A percentile compares a stretch with the other conserved stretches of the same genome.
These are phyloP conservation scores for Sitta carolinensis DNA, from an alignment of 2,797 vertebrate species.

Conservation along the genomic window DNA sequence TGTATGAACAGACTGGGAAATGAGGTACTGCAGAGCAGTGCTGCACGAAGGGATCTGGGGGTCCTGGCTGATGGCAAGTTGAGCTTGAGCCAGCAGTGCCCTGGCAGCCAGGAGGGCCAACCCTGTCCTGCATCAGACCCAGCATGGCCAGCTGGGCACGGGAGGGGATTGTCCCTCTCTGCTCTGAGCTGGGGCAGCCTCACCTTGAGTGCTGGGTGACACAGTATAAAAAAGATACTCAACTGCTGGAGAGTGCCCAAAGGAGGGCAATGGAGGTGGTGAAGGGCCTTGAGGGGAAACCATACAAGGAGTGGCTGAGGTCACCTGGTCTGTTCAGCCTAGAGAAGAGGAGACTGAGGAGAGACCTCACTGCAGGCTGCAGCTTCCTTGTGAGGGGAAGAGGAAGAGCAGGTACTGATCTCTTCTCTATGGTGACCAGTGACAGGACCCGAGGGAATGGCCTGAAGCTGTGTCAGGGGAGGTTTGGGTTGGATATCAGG, in stretches of 20 bases:
- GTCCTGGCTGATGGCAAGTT: accelerated
- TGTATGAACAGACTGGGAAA: neutral
- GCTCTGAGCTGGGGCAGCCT: neutral
- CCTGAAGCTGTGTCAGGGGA: neutral
- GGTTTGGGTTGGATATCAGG: neutral
- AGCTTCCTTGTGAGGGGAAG: neutral
- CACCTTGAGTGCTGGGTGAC: neutral
- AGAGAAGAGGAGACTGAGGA: neutral
- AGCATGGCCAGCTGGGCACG: neutral
- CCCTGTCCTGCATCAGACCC: neutral
- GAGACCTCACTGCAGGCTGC: neutral
- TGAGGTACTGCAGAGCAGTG: neutral
- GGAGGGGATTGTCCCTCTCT: neutral
- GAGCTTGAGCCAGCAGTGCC: neutral
- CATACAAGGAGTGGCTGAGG: neutral
- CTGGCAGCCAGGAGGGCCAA: neutral
- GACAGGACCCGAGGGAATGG: neutral
- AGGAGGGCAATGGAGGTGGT: accelerated
- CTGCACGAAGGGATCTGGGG: neutral
- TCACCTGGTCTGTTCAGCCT: neutral
- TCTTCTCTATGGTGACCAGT: neutral
- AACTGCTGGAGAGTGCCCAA: neutral
- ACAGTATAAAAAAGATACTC: accelerated
- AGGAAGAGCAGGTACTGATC: neutral
- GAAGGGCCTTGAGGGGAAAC: accelerated